These are phyloP conservation scores for Smithornis capensis DNA, from an alignment of 2,113 vertebrate genomes.

Conservation along the genomic window DNA sequence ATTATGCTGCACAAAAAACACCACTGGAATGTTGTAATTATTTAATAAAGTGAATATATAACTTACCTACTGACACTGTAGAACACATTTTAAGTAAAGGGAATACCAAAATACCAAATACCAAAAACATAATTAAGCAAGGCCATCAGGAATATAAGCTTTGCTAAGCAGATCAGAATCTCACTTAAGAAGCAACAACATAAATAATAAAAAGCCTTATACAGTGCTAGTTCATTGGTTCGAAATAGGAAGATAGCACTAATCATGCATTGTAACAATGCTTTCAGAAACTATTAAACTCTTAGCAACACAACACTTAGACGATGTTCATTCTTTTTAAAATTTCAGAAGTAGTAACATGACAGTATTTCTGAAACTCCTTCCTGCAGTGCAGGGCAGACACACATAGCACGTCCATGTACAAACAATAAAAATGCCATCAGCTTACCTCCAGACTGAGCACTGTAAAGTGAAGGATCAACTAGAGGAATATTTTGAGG, in stretches of 20 bases:
- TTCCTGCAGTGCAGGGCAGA: background rate
- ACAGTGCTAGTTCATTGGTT: background rate
- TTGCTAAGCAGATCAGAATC: background rate
- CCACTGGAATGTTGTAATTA: background rate
- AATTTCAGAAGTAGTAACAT: background rate
- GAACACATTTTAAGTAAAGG: background rate
- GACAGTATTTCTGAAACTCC: background rate
- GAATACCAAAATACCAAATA: background rate
- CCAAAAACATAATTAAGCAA: background rate
- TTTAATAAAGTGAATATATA: background rate
- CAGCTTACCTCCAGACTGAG: slow-evolving; percentile 81
- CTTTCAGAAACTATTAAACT: background rate
- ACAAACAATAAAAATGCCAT: background rate
- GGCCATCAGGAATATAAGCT: background rate
- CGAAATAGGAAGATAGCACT: background rate
- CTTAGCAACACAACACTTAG: background rate
- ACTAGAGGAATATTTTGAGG: slow-evolving; percentile 78
- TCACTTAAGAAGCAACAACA: background rate
- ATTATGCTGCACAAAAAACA: background rate
- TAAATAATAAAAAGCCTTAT: background rate
- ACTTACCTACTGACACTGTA: background rate
- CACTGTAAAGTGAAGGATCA: slow-evolving; percentile 81
- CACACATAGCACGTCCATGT: rapidly evolving
- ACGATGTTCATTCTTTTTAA: background rate
- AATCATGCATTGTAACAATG: background rate